Base-by-base conservation (phyloP, 1,140 invertebrate genomes). In the Drosophila nebulosa region DNA sequence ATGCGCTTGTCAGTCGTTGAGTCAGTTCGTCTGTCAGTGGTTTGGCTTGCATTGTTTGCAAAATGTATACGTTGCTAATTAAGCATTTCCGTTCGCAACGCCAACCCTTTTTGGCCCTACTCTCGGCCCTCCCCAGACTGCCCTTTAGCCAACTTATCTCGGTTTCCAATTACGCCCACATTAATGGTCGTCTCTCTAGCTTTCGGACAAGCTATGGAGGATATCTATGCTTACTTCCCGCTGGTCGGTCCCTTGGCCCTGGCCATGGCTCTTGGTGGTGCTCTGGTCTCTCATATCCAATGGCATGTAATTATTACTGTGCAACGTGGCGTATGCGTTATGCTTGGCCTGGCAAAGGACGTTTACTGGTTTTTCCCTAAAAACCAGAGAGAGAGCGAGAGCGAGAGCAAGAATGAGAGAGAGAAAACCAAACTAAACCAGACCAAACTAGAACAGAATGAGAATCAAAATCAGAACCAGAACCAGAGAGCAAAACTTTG, bases 231-330 rank as follows among this genome's bases (percentile, higher is more conserved):
- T 51, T 60, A 39, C 36, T 52, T 39, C 21, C 14, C 36, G 21
- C 67, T 51, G 69, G 32, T 59, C 63, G 67, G n/a, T n/a, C 64
- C 39, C 32, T 22, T 50, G 32, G 5, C 51, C 39, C 12, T 53
- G 52, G 51, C 36, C 53, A 50, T 42, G 26, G 63, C 42, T 16
- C 27, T 26, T 22, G 14, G 14, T 52, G 42, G 14, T 52, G 42
- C 4, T 57, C 46, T 50, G 39, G 63, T 14, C 12, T n/a, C 71
- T 30, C 30, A 69, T 71, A 80, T 85, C 78, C 83, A 88, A 88
- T 88, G 81, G 83, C 83, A 86, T 86, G 83, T 86, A 86, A 86
- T 86, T 88, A 86, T 86, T 78, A 83, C 81, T 78, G 81, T 88
- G 81, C 83, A 86, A 81, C 74, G 81, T 86, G 64, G 83, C 83